Evolutionary conservation across 23 tunicate species (phyloP).

Genomic region (Ciona savignyi): DNA sequence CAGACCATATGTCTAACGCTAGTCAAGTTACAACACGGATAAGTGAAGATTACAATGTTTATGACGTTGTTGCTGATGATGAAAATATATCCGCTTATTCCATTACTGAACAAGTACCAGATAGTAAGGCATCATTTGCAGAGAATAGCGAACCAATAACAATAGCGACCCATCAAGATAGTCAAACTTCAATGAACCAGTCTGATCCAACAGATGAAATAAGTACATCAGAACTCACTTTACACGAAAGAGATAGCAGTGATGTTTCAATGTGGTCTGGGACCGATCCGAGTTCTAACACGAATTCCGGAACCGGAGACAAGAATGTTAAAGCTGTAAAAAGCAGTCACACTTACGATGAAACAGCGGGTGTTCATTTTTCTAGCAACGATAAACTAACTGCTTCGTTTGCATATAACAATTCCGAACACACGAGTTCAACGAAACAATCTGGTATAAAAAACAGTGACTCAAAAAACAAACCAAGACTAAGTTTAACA

Average conservation of each 20-base stretch:
- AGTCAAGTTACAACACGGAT: background rate
- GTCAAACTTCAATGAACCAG: too few relatives aligned
- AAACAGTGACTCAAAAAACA: background rate
- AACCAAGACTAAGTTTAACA: background rate
- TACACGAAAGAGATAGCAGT: background rate
- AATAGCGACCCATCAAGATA: too few relatives aligned
- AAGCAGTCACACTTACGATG: too few relatives aligned
- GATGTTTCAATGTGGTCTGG: constrained; percentile 22
- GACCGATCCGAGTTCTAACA: background rate
- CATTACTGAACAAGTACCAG: background rate
- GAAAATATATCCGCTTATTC: background rate
- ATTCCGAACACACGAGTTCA: background rate
- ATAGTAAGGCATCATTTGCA: background rate
- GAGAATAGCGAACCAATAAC: background rate
- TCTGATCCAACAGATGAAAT: too few relatives aligned
- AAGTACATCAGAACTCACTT: too few relatives aligned
- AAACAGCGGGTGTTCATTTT: too few relatives aligned
- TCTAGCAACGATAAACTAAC: too few relatives aligned
- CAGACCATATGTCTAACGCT: background rate
- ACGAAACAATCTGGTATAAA: background rate
- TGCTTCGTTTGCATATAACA: too few relatives aligned
- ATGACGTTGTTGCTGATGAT: constrained; percentile 4
- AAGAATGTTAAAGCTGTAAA: too few relatives aligned
- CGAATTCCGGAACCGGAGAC: too few relatives aligned
- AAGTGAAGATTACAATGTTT: background rate